phyloP scores from a whole-genome alignment of 2,797 vertebrate genomes.

The Eospalax fontanierii region DNA sequence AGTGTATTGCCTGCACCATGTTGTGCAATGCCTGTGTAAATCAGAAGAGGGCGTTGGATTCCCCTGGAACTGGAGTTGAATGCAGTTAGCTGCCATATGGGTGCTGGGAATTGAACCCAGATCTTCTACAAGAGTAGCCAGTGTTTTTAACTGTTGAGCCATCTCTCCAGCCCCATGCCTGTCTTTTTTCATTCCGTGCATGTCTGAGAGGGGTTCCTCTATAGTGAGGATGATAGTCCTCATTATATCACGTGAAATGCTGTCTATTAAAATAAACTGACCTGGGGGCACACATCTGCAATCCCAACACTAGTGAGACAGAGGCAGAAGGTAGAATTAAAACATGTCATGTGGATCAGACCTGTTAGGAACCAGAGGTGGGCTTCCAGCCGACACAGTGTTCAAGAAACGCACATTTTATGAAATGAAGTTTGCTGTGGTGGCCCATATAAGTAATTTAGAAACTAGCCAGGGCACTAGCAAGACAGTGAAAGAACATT shows the following conservation, averaged over 20 bases:
- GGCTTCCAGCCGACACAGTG: too few species aligned
- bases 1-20: too few species aligned
- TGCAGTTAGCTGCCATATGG: too few species aligned
- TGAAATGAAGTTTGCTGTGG: background rate
- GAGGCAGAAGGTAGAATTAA: background rate
- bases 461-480: background rate
- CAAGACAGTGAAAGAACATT: background rate
- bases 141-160: too few species aligned
- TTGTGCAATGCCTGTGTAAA: too few species aligned
- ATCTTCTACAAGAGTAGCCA: too few species aligned
- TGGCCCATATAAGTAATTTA: background rate
- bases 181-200: background rate
- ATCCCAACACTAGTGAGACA: background rate
- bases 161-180: too few species aligned
- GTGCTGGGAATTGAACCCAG: too few species aligned
- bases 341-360: background rate
- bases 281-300: background rate
- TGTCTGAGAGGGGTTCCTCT: background rate
- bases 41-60: too few species aligned
- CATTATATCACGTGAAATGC: background rate
- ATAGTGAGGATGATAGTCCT: too few species aligned
- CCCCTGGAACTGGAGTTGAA: too few species aligned
- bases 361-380: background rate
- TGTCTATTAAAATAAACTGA: background rate
- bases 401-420: background rate